A percentile compares a stretch with the other conserved stretches of the same genome.
Conservation (phyloP, 2,888 invertebrate genomes). For the Clusia tigrina region DNA sequence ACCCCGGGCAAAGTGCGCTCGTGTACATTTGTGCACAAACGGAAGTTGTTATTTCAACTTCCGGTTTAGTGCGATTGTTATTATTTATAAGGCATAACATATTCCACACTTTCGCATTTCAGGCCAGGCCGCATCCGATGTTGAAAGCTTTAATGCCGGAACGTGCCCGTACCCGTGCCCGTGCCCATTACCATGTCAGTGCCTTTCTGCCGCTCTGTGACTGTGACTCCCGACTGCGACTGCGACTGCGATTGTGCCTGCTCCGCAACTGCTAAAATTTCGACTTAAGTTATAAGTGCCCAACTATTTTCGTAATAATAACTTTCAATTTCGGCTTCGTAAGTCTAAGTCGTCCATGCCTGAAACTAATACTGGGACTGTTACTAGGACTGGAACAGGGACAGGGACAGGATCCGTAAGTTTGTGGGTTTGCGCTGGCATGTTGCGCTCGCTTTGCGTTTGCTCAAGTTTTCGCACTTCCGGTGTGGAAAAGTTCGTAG, state of each 20-base stretch:
- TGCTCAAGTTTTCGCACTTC: conserved; percentile 5
- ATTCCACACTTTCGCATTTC: conserved; percentile 2
- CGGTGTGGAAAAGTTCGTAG: background rate
- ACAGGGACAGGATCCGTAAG: background rate
- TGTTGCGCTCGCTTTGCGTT: background rate
- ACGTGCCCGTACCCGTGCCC: background rate
- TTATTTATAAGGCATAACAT: conserved; percentile 44
- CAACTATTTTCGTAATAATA: background rate
- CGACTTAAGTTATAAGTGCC: too few relatives aligned
- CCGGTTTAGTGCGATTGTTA: conserved; percentile 54
- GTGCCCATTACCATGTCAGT: background rate
- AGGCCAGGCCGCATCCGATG: background rate
- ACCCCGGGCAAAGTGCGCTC: too few relatives aligned
- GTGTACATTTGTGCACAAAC: conserved; percentile 46
- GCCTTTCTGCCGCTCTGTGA: background rate
- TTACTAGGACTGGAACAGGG: background rate
- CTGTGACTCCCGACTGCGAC: too few relatives aligned
- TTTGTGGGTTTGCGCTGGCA: background rate
- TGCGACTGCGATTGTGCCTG: too few relatives aligned
- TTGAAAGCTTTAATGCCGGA: conserved; percentile 10
- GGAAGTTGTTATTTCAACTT: conserved; percentile 57
- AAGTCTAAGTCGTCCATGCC: background rate
- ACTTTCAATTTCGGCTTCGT: conserved; percentile 1
- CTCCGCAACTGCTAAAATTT: too few relatives aligned
- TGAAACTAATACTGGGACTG: too few relatives aligned